These are phyloP conservation scores for Hyles euphorbiae DNA, from an alignment of 1,140 invertebrate species.

Conservation along the genomic window DNA sequence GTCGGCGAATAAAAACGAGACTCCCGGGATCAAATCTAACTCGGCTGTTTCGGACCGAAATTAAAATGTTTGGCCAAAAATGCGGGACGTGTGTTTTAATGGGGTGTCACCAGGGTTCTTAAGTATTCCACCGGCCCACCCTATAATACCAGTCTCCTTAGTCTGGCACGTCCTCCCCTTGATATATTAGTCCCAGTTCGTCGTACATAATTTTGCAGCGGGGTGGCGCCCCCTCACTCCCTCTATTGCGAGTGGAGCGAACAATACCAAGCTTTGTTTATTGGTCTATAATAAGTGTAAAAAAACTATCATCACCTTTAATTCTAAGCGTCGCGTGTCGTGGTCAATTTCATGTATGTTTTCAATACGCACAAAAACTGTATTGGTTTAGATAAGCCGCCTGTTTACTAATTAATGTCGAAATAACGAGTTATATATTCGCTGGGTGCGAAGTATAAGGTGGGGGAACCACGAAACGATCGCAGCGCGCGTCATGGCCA, in stretches of 20 bases:
- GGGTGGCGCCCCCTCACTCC: constrained; percentile 50
- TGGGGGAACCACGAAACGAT: too few species aligned
- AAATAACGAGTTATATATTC: too few species aligned
- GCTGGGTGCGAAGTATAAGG: too few species aligned
- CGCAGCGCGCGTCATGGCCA: too few species aligned
- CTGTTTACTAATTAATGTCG: too few species aligned
- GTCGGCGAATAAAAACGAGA: background rate
- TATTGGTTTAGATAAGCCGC: too few species aligned
- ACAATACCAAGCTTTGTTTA: constrained; percentile 71
- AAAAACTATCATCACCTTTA: constrained; percentile 17
- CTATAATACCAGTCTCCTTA: constrained; percentile 72
- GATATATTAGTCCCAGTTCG: constrained; percentile 75
- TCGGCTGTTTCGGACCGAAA: constrained; percentile 35
- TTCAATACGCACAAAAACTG: too few species aligned
- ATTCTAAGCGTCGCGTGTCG: background rate
- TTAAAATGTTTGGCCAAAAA: constrained; percentile 69
- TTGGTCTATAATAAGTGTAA: constrained; percentile 47
- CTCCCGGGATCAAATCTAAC: background rate
- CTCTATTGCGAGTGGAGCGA: constrained; percentile 42
- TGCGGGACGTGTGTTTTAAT: constrained; percentile 71
- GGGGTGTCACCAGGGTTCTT: constrained; percentile 72
- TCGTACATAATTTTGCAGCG: constrained; percentile 74
- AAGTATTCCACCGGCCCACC: constrained; percentile 71
- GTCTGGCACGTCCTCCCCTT: constrained; percentile 71
- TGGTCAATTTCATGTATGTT: too few species aligned